phyloP scores from a whole-genome alignment of 2,888 invertebrate genomes.

The Ferdinandea cuprea region DNA sequence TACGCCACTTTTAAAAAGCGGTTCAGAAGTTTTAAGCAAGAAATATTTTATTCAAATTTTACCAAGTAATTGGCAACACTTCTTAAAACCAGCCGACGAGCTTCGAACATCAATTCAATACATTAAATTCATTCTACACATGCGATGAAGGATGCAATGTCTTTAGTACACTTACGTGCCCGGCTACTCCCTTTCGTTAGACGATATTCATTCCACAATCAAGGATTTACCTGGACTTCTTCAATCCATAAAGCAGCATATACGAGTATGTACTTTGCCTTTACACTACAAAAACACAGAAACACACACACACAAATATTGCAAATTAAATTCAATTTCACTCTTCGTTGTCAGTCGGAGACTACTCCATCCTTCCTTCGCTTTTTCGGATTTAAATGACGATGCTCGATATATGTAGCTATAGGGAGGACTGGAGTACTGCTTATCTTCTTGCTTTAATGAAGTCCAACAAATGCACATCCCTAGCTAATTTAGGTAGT shows the following conservation, averaged over 20 bases:
- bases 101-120: conserved; percentile 50
- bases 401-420: not conserved
- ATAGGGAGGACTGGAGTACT: not conserved
- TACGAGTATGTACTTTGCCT: conserved; percentile 4
- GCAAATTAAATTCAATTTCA: conserved; percentile 63
- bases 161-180: conserved; percentile 14
- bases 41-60: too few species aligned
- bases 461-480: conserved; percentile 71
- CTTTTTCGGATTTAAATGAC: not conserved
- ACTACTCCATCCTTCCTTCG: too few species aligned
- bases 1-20: too few species aligned
- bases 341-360: not conserved
- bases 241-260: conserved; percentile 16
- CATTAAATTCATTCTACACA: conserved; percentile 12
- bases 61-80: conserved; percentile 47
- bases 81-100: not conserved
- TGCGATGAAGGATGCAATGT: conserved; percentile 12
- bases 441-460: conserved; percentile 50
- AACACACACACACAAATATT: conserved; percentile 52
- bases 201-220: conserved; percentile 49
- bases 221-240: conserved; percentile 45
- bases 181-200: conserved; percentile 8
- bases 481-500: conserved; percentile 45
- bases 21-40: too few species aligned
- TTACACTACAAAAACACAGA: not conserved